Evolutionary conservation across 1,140 invertebrate species (phyloP).

Genomic region (Magallana ariakensis): DNA sequence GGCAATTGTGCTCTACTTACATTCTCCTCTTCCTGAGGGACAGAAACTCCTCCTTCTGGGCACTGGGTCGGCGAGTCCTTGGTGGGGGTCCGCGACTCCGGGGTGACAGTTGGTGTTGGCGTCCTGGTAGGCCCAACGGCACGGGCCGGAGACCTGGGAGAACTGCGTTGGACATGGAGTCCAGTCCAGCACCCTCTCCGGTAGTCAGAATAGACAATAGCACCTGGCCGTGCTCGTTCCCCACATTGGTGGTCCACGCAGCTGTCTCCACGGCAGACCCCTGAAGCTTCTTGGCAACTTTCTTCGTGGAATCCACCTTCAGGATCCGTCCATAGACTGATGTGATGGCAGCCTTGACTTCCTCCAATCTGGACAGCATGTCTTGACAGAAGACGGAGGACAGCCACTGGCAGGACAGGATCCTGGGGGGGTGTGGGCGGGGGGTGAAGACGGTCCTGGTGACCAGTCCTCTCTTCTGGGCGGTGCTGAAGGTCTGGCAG

Average conservation of each 20-base stretch:
- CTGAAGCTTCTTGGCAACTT: background rate
- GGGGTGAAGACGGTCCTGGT: constrained; percentile 39
- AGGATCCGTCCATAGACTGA: constrained; percentile 59
- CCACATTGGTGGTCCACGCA: constrained; percentile 32
- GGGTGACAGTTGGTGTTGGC: too few relatives aligned
- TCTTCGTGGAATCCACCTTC: constrained; percentile 66
- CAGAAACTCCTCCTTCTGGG: background rate
- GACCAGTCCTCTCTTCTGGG: too few relatives aligned
- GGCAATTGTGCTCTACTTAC: background rate
- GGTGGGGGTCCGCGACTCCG: background rate
- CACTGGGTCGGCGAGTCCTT: background rate
- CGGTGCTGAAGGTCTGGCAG: too few relatives aligned
- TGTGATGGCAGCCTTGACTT: constrained; percentile 59
- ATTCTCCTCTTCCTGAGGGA: background rate
- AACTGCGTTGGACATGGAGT: constrained; percentile 30
- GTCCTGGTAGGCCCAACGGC: background rate
- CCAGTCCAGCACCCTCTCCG: constrained; percentile 46
- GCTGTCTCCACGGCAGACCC: constrained; percentile 22
- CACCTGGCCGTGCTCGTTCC: constrained; percentile 58
- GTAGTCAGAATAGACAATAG: constrained; percentile 58
- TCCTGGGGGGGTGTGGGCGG: background rate
- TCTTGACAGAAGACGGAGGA: constrained; percentile 48
- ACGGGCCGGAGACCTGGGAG: too few relatives aligned
- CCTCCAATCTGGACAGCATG: constrained; percentile 42
- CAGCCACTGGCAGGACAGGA: constrained; percentile 28